Evolutionary conservation across 2,797 vertebrate species (phyloP).

Genomic region (Malacoctenus gilli): DNA sequence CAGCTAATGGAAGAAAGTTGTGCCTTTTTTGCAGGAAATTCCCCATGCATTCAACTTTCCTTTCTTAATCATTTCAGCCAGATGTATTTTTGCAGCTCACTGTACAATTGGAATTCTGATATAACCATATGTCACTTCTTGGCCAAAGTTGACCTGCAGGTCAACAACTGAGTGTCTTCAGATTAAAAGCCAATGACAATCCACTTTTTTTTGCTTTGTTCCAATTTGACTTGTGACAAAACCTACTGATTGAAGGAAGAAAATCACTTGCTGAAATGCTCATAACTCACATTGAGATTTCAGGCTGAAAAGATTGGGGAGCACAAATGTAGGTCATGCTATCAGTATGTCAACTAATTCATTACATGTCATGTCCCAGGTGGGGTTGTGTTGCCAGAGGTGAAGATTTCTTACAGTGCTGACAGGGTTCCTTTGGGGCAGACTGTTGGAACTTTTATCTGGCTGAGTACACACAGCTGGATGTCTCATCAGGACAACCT

Average conservation of each 20-base stretch:
- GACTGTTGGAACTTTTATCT: constrained; percentile 50
- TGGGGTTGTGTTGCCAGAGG: constrained; percentile 25
- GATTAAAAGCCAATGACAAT: too few relatives aligned
- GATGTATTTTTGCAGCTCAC: too few relatives aligned
- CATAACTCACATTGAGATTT: neutral
- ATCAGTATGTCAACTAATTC: constrained; percentile 13
- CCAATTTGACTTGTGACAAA: too few relatives aligned
- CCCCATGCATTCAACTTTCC: too few relatives aligned
- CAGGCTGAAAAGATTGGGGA: too few relatives aligned
- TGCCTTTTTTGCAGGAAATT: too few relatives aligned
- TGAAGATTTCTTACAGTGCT: constrained; percentile 67
- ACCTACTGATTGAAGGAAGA: too few relatives aligned
- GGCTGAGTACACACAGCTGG: constrained; percentile 70
- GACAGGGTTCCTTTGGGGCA: constrained; percentile 64
- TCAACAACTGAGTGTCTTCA: neutral
- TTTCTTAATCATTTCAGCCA: too few relatives aligned
- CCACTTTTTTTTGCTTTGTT: too few relatives aligned
- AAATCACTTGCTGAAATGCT: neutral
- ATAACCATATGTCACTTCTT: too few relatives aligned
- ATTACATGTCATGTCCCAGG: constrained; percentile 6
- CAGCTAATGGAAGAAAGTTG: constrained; percentile 8
- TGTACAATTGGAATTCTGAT: too few relatives aligned
- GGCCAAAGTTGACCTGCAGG: neutral
- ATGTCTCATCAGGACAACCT: constrained; percentile 57
- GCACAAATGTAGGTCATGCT: neutral